Evolutionary conservation across 2,888 invertebrate genomes (phyloP).

Genomic region (Lordiphosa fenestrarum): DNA sequence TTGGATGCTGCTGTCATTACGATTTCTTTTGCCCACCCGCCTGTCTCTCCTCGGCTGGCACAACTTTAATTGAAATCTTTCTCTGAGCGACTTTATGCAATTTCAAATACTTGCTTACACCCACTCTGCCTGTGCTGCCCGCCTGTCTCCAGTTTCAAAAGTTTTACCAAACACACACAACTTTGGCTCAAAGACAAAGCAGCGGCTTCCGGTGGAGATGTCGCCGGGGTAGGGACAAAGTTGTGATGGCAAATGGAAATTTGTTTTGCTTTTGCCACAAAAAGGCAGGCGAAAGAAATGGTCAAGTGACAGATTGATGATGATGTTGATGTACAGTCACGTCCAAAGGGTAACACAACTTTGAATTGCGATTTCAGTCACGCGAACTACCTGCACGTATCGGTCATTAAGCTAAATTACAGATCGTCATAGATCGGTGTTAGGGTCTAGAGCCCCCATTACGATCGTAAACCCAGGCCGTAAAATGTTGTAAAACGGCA

Average conservation of each 20-base stretch:
- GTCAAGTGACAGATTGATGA: slow-evolving; percentile 43
- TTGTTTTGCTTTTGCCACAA: slow-evolving; percentile 36
- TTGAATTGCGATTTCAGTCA: slow-evolving; percentile 3
- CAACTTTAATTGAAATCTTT: slow-evolving; percentile 68
- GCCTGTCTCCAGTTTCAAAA: slow-evolving; percentile 27
- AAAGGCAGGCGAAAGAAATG: slow-evolving; percentile 11
- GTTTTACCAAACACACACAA: slow-evolving; percentile 43
- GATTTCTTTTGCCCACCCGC: too few species aligned
- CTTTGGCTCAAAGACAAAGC: slow-evolving; percentile 57
- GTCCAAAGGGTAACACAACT: slow-evolving; percentile 2
- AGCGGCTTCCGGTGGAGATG: slow-evolving; percentile 22
- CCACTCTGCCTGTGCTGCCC: slow-evolving; percentile 9
- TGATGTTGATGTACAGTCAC: slow-evolving; percentile 20
- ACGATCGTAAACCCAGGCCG: too few species aligned
- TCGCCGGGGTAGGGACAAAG: slow-evolving; percentile 14
- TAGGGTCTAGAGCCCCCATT: too few species aligned
- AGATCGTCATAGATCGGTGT: slow-evolving; percentile 7
- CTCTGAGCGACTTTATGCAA: slow-evolving; percentile 61
- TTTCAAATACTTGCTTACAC: slow-evolving; percentile 55
- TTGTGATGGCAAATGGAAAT: slow-evolving; percentile 53
- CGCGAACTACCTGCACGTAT: slow-evolving; percentile 18
- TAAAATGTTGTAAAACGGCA: slow-evolving; percentile 12
- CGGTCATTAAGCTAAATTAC: slow-evolving; percentile 26
- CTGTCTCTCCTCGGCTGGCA: slow-evolving; percentile 9
- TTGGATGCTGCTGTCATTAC: too few species aligned